These are phyloP conservation scores for Iselma pallidipennis DNA, from an alignment of 2,888 invertebrate species.

Conservation along the genomic window DNA sequence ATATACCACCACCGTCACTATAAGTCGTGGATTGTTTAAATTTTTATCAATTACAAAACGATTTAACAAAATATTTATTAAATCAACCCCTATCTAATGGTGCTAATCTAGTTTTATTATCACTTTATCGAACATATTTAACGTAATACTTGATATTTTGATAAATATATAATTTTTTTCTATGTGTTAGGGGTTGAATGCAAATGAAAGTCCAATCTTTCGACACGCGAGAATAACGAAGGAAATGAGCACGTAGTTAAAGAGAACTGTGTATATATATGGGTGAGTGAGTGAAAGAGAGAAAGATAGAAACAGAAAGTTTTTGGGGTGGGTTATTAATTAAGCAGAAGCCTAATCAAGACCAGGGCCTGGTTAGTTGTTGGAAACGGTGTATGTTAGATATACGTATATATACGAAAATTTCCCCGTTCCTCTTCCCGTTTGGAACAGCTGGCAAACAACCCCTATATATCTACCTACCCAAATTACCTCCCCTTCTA, in stretches of 20 bases:
- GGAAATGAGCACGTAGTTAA: conserved; percentile 48
- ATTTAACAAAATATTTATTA: too few relatives aligned
- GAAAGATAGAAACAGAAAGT: neutral
- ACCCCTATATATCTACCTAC: neutral
- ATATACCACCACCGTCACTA: neutral
- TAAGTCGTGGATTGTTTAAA: neutral
- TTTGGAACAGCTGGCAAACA: conserved; percentile 35
- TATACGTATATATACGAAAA: conserved; percentile 35
- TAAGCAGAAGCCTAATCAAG: conserved; percentile 64
- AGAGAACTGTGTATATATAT: neutral
- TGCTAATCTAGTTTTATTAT: neutral
- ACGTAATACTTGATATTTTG: too few relatives aligned
- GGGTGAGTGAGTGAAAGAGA: too few relatives aligned
- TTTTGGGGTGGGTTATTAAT: conserved; percentile 59
- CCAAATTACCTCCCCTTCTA: conserved; percentile 17
- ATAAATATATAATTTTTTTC: too few relatives aligned
- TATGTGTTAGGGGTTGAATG: conserved; percentile 35
- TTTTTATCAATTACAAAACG: neutral
- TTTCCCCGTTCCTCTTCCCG: conserved; percentile 12
- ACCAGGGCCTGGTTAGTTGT: conserved; percentile 38
- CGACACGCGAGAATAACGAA: conserved; percentile 52
- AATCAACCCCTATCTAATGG: neutral
- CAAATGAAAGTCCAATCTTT: conserved; percentile 51
- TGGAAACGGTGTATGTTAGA: conserved; percentile 20
- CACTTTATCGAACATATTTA: too few relatives aligned